Evolutionary conservation across 2,888 invertebrate species (phyloP).

Genomic region (Apotomis capreana): DNA sequence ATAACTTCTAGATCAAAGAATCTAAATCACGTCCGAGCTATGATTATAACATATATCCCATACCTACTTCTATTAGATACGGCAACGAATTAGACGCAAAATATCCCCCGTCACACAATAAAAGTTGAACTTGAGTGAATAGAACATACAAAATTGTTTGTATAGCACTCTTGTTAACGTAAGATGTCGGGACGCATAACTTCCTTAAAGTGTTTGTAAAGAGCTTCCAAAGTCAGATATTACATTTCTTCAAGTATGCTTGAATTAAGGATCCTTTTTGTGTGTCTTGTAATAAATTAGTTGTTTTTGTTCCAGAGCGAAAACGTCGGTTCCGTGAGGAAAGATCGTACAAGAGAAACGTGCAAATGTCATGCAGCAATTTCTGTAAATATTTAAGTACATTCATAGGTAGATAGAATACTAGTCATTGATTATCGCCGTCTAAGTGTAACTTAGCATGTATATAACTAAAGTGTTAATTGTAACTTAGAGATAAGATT

Average conservation of each 20-base stretch:
- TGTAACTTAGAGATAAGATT: too few species aligned
- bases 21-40: too few species aligned
- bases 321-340: slow-evolving; percentile 79
- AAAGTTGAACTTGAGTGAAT: not conserved
- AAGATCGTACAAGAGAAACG: slow-evolving; percentile 76
- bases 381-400: slow-evolving; percentile 56
- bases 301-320: slow-evolving; percentile 65
- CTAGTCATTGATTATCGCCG: slow-evolving; percentile 24
- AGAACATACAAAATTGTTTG: not conserved
- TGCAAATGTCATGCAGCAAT: slow-evolving; percentile 70
- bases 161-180: not conserved
- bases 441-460: slow-evolving; percentile 12
- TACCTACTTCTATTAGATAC: too few species aligned
- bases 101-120: not conserved
- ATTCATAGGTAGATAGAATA: not conserved
- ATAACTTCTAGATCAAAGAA: too few species aligned
- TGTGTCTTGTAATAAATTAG: slow-evolving; percentile 10
- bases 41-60: too few species aligned
- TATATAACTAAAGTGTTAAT: not conserved
- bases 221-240: not conserved
- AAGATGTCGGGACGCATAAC: not conserved
- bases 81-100: too few species aligned
- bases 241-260: not conserved
- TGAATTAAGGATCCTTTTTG: not conserved
- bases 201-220: not conserved